Evolutionary conservation across 2,113 vertebrate genomes (phyloP), one percentile per base, ranked within the genome.

Genomic region (Phyllostomus hastatus): DNA sequence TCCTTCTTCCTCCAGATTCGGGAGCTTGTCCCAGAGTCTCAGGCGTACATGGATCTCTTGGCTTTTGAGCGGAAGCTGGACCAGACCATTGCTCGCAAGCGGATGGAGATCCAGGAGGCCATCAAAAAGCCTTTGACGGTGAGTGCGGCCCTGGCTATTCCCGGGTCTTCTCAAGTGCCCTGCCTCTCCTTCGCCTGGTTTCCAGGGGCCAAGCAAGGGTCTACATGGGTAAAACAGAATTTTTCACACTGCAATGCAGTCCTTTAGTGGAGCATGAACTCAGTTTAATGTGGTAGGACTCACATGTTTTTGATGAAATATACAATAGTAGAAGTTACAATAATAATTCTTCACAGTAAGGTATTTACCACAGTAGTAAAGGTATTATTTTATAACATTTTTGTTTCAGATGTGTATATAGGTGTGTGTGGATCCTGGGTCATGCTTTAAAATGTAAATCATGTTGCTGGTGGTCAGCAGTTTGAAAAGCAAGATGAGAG

Each of bases 71-170:
- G 99, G 97, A 99, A 99, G 98, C 98, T 99, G 98, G 99, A 99
- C 98, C 99, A 99, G 96, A 99, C 99, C 83, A 99, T 99, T 0
- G 99, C 99, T 82, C 99, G 99, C 52, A 99, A 99, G 98, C 99
- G 99, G 57, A 99, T 99, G 99, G 99, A 99, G 98, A 99, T 99
- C 93, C 99, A 99, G 97, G 99, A 99, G 95, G 99, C 99, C 98
- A 99, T 99, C 96, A 99, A 99, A 98, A 99, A 99, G 95, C 99
- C 99, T 3, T 99, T 99, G 81, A 99, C 99, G 97, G 99, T 99
- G 98, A 0, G 97, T 70, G 70, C 43, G n/a, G 66, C 35, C 69
- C 54, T n/a, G 59, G 28, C 61, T 1, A 7, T 41, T 70, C n/a
- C 46, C 2, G 17, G 78, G 41, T 72, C 52, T 57, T 57, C 15